Evolutionary conservation across 2,113 vertebrate species (phyloP).

Genomic region (human (Homo sapiens)): GRCh38 chr5:17230001-17230500

Average conservation of each 20-base stretch:
- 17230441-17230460: constrained; percentile 57
- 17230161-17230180: rapidly evolving
- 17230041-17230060: not conserved
- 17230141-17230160: not conserved
- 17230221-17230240: not conserved
- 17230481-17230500: constrained; percentile 55
- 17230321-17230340: not conserved
- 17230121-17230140: too few relatives aligned
- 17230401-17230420: not conserved
- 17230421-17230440: not conserved
- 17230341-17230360: not conserved
- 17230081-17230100: not conserved
- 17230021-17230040: too few relatives aligned
- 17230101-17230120: not conserved
- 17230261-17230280: not conserved
- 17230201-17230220: not conserved
- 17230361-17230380: not conserved
- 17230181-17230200: not conserved
- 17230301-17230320: not conserved
- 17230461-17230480: not conserved
- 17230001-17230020: too few relatives aligned
- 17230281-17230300: not conserved
- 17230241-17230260: not conserved
- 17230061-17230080: not conserved
- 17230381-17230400: not conserved